These are phyloP conservation scores for Blera fallax DNA, from an alignment of 2,888 invertebrate genomes.

Conservation along the genomic window DNA sequence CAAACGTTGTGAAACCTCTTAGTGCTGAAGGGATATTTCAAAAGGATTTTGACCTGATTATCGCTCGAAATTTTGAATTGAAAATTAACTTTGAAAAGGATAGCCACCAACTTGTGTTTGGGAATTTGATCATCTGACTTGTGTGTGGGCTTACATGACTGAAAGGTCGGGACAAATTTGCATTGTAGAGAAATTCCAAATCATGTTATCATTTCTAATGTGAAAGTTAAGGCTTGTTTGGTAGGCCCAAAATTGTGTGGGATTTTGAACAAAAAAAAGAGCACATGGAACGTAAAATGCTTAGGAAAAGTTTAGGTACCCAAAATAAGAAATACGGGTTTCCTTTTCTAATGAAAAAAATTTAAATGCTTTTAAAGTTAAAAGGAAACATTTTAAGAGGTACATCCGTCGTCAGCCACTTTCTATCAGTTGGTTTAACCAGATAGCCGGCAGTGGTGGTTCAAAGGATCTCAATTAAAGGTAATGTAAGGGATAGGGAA, in stretches of 20 bases:
- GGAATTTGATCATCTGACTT: neutral
- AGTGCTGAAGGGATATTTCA: neutral
- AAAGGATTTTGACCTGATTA: conserved; percentile 3
- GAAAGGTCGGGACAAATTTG: conserved; percentile 3
- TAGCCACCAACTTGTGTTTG: neutral
- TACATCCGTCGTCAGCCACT: no score
- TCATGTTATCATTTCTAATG: neutral
- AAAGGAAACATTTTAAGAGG: neutral
- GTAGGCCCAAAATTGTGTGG: neutral
- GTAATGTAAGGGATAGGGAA: no score
- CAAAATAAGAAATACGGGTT: neutral
- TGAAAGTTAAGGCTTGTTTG: neutral
- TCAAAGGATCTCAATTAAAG: no score
- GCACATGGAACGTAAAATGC: no score
- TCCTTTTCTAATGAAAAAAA: neutral
- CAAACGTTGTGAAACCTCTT: neutral
- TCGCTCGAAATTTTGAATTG: neutral
- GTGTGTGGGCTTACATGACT: neutral
- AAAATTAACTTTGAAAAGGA: neutral
- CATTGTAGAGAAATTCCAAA: neutral
- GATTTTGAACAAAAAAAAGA: neutral
- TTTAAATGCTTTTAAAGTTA: neutral
- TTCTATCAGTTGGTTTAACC: no score
- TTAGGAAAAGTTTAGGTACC: no score
- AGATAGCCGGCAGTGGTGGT: no score